Conservation (phyloP, 1,140 invertebrate species). For the Drosophila sturtevanti region DNA sequence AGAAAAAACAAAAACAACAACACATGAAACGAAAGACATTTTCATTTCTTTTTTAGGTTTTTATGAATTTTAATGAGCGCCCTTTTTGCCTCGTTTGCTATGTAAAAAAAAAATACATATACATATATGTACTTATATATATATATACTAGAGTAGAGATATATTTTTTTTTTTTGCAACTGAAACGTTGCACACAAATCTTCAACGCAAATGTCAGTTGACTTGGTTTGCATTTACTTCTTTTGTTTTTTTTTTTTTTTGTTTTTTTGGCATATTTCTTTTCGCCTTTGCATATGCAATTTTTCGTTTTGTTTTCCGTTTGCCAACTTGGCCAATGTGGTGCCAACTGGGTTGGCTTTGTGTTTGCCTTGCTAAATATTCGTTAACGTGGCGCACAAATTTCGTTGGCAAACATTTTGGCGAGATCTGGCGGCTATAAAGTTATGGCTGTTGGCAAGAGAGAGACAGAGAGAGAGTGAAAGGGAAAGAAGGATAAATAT, state of each 20-base stretch:
- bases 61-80: conserved; percentile 77
- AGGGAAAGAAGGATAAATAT: neutral
- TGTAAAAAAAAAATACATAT: conserved; percentile 36
- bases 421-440: neutral
- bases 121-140: neutral
- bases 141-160: no score
- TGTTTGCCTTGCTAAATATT: conserved; percentile 72
- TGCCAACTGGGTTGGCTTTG: conserved; percentile 47
- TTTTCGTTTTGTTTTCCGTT: conserved; percentile 22
- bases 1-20: conserved; percentile 27
- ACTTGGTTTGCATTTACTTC: conserved; percentile 11
- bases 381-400: conserved; percentile 74
- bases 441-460: no score
- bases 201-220: conserved; percentile 63
- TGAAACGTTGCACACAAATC: conserved; percentile 64
- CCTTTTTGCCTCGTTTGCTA: conserved; percentile 59
- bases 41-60: conserved; percentile 42
- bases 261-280: neutral
- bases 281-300: conserved; percentile 41
- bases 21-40: conserved; percentile 21
- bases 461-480: conserved; percentile 10
- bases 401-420: conserved; percentile 67
- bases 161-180: conserved; percentile 56
- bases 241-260: conserved; percentile 42
- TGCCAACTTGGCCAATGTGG: conserved; percentile 67